These are phyloP conservation scores for Littorina saxatilis DNA, from an alignment of 1,140 invertebrate species.

Conservation along the genomic window DNA sequence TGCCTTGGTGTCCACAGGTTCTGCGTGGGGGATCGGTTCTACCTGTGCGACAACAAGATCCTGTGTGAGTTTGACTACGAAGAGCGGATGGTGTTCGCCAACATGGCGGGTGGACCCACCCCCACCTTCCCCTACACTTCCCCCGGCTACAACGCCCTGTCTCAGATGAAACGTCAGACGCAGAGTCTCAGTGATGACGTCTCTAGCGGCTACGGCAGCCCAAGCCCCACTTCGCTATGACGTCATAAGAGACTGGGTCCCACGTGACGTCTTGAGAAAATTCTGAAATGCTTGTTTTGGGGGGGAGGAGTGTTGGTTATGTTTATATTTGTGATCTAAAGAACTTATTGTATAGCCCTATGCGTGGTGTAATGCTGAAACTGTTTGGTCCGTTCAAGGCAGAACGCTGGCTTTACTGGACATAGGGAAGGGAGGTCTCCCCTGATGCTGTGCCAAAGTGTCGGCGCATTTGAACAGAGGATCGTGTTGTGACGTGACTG, in stretches of 20 bases:
- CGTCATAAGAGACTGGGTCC: slow-evolving; percentile 14
- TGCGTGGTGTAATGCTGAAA: too few species aligned
- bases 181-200: slow-evolving; percentile 77
- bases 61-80: slow-evolving; percentile 96
- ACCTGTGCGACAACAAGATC: slow-evolving; percentile 94
- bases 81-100: slow-evolving; percentile 91
- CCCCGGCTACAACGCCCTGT: slow-evolving; percentile 89
- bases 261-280: too few species aligned
- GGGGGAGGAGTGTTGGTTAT: too few species aligned
- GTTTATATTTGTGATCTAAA: too few species aligned
- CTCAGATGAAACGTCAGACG: slow-evolving; percentile 91
- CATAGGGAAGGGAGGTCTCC: too few species aligned
- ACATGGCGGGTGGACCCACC: slow-evolving; percentile 81
- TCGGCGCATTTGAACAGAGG: too few species aligned
- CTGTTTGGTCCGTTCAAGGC: too few species aligned
- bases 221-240: slow-evolving; percentile 71
- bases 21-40: slow-evolving; percentile 95
- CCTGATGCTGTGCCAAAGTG: too few species aligned
- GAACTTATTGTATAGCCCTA: too few species aligned
- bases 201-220: slow-evolving; percentile 76
- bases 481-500: too few species aligned
- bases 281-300: too few species aligned
- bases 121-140: slow-evolving; percentile 32
- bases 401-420: too few species aligned
- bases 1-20: slow-evolving; percentile 81